Evolutionary conservation across 37 sponge, comb jelly and placozoan species (phyloP).

Genomic region (Cladorhizidae sp.): DNA sequence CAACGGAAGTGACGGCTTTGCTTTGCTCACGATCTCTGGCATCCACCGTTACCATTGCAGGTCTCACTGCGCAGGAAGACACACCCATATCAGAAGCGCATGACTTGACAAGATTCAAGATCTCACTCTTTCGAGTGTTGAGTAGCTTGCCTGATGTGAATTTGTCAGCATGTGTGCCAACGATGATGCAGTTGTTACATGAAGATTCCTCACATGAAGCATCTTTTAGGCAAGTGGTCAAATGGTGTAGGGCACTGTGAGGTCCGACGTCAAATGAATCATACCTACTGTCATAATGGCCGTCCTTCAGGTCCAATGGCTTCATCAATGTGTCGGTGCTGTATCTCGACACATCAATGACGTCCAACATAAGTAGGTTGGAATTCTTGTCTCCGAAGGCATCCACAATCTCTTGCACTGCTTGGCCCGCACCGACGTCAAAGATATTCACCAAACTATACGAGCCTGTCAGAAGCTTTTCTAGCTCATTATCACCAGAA

Average conservation of each 20-base stretch:
- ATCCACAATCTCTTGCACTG: background rate
- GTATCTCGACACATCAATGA: background rate
- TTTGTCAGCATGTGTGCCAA: slow-evolving; percentile 21
- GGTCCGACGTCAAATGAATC: background rate
- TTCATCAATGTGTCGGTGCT: background rate
- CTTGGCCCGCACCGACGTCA: slow-evolving; percentile 1
- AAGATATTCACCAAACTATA: slow-evolving; percentile 1
- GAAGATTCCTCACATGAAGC: background rate
- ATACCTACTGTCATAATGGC: background rate
- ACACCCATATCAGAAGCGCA: background rate
- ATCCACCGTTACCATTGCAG: background rate
- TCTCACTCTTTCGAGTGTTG: background rate
- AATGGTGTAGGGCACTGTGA: slow-evolving; percentile 1
- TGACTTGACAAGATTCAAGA: background rate
- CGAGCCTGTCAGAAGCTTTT: background rate
- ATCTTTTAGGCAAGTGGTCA: background rate
- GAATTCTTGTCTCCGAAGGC: background rate
- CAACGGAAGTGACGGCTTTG: background rate
- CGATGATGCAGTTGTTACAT: background rate
- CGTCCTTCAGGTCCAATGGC: background rate
- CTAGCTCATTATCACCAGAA: background rate
- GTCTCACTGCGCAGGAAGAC: background rate
- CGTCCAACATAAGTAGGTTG: background rate
- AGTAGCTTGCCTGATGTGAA: background rate
- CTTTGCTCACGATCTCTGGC: background rate